Base-by-base conservation (phyloP, 2,113 vertebrate species). In the Phrynosoma blainvillii region DNA sequence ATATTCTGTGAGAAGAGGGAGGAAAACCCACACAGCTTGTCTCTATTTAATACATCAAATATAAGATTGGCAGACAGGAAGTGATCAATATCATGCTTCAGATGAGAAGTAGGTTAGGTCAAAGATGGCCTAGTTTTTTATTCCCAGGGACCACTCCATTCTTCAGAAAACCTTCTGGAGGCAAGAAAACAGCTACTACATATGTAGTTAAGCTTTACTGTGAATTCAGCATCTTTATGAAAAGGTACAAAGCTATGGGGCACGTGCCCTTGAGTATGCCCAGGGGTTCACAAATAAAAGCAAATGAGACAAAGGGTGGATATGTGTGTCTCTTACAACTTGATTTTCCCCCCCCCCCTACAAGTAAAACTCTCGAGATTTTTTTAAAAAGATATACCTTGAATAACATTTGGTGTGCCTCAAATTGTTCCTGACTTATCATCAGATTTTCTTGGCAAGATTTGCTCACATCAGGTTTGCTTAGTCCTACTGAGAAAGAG, bases 1-100 rank as follows among this genome's bases (percentile, higher is more conserved):
- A 79, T 98, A 97, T 90, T 98, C 98, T 98, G 96, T 70, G 25
- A 0, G 25, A 78, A 80, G 36, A 56, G n/a, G 73, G 32, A 30
- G 80, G 32, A 42, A 74, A 81, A 25, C 10, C 1, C 85, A 59
- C 56, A 82, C 20, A 54, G 25, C 25, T 56, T 77, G 59, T 40
- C 18, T 76, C 30, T 52, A 65, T 32, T 82, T 76, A 66, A 74
- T 16, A n/a, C 11, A 16, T n/a, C 59, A 83, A 16, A 68, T 52
- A 52, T 36, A 23, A 2, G 42, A 66, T 25, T 73, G 52, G 42
- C 52, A 73, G 1, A 27, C n/a, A 74, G 70, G 66, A 68, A 77
- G 27, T 52, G 30, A 10, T 25, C 54, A 13, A 23, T 6, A 21
- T 16, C 11, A 13, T 52, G 59, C 40, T 32, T 68, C 9, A 12